Conservation (phyloP, 2,797 vertebrate species). For the Myotis myotis region DNA sequence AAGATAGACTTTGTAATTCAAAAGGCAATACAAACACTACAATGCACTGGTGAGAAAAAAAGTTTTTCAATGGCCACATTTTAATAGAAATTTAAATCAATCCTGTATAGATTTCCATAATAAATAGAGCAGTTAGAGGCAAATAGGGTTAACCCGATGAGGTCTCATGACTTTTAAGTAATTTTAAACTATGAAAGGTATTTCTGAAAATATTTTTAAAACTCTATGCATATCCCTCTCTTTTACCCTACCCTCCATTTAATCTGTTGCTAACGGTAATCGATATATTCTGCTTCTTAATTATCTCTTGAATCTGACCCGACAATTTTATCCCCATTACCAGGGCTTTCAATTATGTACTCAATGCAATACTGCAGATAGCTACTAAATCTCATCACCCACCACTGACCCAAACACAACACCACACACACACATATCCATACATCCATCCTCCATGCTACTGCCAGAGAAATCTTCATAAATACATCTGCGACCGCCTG, state of each 20-base stretch:
- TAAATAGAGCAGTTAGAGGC: neutral
- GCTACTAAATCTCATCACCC: neutral
- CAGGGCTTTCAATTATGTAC: neutral
- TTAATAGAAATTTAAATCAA: constrained; percentile 11
- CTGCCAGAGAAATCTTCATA: neutral
- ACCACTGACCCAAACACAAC: neutral
- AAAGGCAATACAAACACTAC: neutral
- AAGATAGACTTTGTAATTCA: neutral
- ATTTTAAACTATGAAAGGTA: neutral
- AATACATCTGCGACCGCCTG: neutral
- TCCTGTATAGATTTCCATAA: neutral
- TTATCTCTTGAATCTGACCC: neutral
- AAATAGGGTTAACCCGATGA: neutral
- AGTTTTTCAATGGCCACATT: neutral
- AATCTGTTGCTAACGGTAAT: neutral
- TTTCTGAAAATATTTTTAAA: neutral
- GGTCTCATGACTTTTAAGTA: neutral
- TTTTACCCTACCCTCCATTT: neutral
- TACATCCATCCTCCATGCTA: neutral
- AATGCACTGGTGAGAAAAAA: neutral
- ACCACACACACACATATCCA: too few relatives aligned
- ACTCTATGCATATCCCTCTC: neutral
- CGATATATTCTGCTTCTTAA: neutral
- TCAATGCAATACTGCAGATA: neutral
- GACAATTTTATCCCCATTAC: neutral